Base-by-base conservation (phyloP, 2,888 invertebrate genomes). In the Quadroppia sp. region DNA sequence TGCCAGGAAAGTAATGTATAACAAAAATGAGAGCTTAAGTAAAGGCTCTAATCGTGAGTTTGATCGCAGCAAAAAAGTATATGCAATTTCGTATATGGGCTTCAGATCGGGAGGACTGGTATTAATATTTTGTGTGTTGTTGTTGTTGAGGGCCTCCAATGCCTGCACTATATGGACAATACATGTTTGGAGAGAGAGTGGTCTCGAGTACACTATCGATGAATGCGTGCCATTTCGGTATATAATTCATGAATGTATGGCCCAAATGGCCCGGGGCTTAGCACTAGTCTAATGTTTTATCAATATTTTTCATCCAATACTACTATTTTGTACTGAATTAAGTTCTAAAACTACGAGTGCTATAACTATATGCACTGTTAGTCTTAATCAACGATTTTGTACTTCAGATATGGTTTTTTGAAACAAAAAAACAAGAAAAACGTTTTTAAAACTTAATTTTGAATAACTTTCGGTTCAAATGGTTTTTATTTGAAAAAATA, bases 321-420 rank as follows among this genome's bases (percentile, higher is more conserved):
- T n/a, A n/a, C n/a, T n/a, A n/a, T n/a, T n/a, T n/a, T n/a, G n/a
- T n/a, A n/a, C n/a, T 36, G 4, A 11, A 36, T 45, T 13, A 45
- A 45, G 15, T 36, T 7, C 36, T 15, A 45, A 30, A 13, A 30
- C 59, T 30, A 25, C 30, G 30, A 45, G 45, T 59, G 59, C 25
- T 30, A 30, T 59, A 25, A 30, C 17, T 45, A 11, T 45, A 45
- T 45, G 59, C 59, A 32, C 59, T 59, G 59, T 59, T 30, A 15
- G 56, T 28, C 59, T n/a, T 59, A 59, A 59, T 59, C 59, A 59
- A 59, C 59, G 17, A 59, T 30, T 59, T 30, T 59, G 59, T 59
- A 59, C 53, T 53, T 25, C 45, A 45, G 7, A 25, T 53, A 25
- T 53, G 7, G 53, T 7, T 23, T 15, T n/a, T n/a, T n/a, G n/a